Evolutionary conservation across 2,888 invertebrate genomes (phyloP).

Genomic region (Ceramica pisi): DNA sequence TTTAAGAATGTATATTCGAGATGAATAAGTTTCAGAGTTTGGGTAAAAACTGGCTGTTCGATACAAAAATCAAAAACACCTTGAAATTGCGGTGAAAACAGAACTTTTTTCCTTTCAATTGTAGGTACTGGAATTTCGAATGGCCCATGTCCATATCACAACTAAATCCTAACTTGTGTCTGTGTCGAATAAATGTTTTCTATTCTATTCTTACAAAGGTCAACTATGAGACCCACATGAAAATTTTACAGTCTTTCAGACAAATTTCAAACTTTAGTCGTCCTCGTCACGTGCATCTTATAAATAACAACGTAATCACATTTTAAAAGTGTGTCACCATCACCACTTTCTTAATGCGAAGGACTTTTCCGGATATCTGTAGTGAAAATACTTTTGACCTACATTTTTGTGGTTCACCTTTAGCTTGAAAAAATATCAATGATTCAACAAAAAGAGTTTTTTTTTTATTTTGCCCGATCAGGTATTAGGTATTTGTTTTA

Average conservation of each 20-base stretch:
- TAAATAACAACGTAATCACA: constrained; percentile 13
- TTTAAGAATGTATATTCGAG: constrained; percentile 14
- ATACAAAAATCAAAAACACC: not conserved
- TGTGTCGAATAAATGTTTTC: no score
- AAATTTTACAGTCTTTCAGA: no score
- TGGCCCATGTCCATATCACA: not conserved
- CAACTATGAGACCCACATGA: not conserved
- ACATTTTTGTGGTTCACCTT: constrained; percentile 11
- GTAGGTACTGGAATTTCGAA: not conserved
- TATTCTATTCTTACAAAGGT: no score
- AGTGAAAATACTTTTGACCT: constrained; percentile 17
- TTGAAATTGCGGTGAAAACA: not conserved
- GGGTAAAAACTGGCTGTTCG: not conserved
- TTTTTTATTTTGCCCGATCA: not conserved
- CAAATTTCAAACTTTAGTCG: not conserved
- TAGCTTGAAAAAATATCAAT: constrained; percentile 8
- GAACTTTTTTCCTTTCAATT: not conserved
- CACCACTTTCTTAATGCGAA: constrained; percentile 31
- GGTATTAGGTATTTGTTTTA: not conserved
- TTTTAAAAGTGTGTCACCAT: constrained; percentile 40
- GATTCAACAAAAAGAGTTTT: not conserved
- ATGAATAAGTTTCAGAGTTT: constrained; percentile 5
- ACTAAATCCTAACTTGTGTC: no score
- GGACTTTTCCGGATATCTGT: constrained; percentile 31
- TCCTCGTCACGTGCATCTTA: constrained; percentile 18